Evolutionary conservation across 2,888 invertebrate species (phyloP), one percentile per base, ranked within the genome.

Genomic region (Athrips mouffetella): DNA sequence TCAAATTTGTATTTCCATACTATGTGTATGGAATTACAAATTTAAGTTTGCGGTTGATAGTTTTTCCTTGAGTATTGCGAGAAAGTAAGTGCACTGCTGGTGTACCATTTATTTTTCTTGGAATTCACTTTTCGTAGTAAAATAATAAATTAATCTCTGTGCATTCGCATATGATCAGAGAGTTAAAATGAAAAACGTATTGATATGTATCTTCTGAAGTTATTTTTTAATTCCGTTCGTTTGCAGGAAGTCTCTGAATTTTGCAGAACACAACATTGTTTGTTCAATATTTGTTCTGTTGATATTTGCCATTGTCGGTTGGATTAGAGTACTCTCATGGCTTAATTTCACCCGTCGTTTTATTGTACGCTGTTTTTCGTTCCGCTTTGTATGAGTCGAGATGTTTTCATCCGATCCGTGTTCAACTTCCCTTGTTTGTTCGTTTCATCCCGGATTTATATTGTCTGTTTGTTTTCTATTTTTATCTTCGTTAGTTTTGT

Each of bases 241-340:
- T 39, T 33, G 48, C 54, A 7, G n/a, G 2, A 47, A 50, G 47
- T 51, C 52, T 47, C 52, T 47, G 47, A 59, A 61, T 59, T 56
- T 48, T 49, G 54, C 54, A 53, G 45, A 57, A 52, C 57, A 58
- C 58, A 55, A 57, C 53, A 56, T 51, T 57, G 65, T 67, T 65
- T 61, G 57, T 59, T 58, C 54, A 56, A 57, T 60, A 60, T 67
- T 61, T 62, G 57, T 56, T 60, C 51, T 70, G 69, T 70, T 67
- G 62, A 64, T 67, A 64, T 71, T 70, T 65, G 58, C 57, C 62
- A 67, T 60, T 61, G 58, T 55, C 55, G 60, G 56, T 52, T 21
- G 61, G 55, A 57, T 58, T 58, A 54, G 39, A 60, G 60, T 49
- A 40, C 59, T 54, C 58, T 60, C 54, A 51, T 60, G 55, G 55